Base-by-base conservation (phyloP, 1,140 invertebrate genomes). In the Drosophila guanche region DNA sequence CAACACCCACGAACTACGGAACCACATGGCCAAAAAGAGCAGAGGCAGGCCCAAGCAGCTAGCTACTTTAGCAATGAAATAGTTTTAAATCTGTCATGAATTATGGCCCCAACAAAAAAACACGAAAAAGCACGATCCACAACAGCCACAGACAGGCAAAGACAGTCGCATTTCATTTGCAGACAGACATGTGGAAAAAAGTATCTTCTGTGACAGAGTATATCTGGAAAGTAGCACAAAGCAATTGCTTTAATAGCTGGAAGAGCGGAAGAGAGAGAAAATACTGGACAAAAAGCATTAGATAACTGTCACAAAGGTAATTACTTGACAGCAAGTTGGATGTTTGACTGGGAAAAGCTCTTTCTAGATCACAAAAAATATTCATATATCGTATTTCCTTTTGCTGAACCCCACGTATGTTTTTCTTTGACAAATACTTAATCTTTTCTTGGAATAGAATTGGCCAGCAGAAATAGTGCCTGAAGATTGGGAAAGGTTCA, bases 201-300 rank as follows among this genome's bases (percentile, higher is more conserved):
- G 50, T 48, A 56, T 67, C 50, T 68, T 47, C 40, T 51, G 59
- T 46, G 71, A 59, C 59, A 41, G 16, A 47, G 46, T 55, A 58
- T 53, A 37, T 57, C 37, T 37, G 67, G 75, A 79, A 79, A 79
- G 75, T 83, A 70, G 76, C 65, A 71, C 79, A 84, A 84, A 79
- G 56, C 79, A 83, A 83, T 83, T 83, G 79, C 79, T 69, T 71
- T 81, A 83, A 81, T 81, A 73, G 79, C 51, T 16, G 27, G 45
- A 54, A 50, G 45, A 57, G 50, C 47, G 57, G 76, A 84, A 76
- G 69, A 73, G 73, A 23, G 41, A 29, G 29, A 41, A 12, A 45
- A 51, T 60, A 59, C 25, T 48, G 22, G 57, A 33, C 57, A 70
- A 20, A 56, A 29, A 29, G 37, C 53, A 78, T 78, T 78, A 63